Conservation (phyloP, 2,888 invertebrate species). For the Acrocyrtus sp. region DNA sequence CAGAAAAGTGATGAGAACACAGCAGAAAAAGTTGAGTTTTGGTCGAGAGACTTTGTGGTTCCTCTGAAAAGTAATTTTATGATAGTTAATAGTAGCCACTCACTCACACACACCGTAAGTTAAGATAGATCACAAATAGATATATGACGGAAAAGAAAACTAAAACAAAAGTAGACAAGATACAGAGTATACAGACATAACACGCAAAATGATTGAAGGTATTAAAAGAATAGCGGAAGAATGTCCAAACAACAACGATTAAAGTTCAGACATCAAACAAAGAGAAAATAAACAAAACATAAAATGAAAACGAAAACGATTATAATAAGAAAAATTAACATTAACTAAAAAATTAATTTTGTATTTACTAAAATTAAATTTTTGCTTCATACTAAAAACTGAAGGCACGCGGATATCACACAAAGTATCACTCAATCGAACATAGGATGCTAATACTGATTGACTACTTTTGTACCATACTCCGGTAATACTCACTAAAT, state of each 20-base stretch:
- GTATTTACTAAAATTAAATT: too few species aligned
- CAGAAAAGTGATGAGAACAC: conserved; percentile 57
- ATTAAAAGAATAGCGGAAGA: background rate
- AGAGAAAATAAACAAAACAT: conserved; percentile 16
- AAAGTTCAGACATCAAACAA: background rate
- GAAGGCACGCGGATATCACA: conserved; percentile 37
- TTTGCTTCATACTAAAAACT: conserved; percentile 40
- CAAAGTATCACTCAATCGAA: conserved; percentile 35
- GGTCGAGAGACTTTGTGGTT: conserved; percentile 56
- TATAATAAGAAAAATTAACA: conserved; percentile 11
- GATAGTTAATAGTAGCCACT: conserved; percentile 21
- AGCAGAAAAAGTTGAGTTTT: conserved; percentile 55
- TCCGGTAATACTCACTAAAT: conserved; percentile 50
- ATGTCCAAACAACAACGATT: background rate
- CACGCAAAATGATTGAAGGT: too few species aligned
- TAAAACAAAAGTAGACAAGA: background rate
- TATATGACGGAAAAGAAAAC: background rate
- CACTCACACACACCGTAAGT: conserved; percentile 30
- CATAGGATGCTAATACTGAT: conserved; percentile 30
- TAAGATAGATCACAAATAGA: background rate
- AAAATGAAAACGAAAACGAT: background rate
- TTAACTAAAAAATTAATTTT: conserved; percentile 2
- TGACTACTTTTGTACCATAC: conserved; percentile 36
- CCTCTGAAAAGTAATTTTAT: conserved; percentile 47
- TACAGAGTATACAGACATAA: too few species aligned